Conservation (phyloP, 1,140 invertebrate genomes). For the Drosophila kepulauana region DNA sequence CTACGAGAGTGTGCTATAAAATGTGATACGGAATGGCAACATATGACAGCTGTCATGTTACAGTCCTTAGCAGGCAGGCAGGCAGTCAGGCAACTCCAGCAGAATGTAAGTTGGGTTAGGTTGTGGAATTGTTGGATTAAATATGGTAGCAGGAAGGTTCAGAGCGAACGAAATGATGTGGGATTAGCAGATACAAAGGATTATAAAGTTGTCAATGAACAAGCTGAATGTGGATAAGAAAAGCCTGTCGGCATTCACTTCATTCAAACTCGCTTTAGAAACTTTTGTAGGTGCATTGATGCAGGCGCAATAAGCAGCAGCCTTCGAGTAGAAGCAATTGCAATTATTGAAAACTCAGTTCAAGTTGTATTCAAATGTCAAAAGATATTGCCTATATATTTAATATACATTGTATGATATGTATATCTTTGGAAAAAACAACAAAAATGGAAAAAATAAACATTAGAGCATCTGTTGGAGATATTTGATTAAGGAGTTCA, state of each 20-base stretch:
- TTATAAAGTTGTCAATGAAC: constrained; percentile 77
- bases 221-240: constrained; percentile 52
- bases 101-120: constrained; percentile 78
- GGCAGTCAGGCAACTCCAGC: constrained; percentile 17
- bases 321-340: neutral
- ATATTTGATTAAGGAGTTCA: too few species aligned
- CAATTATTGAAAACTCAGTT: neutral
- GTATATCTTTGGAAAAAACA: too few species aligned
- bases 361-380: neutral
- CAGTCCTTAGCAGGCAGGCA: constrained; percentile 56
- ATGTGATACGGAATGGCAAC: constrained; percentile 65
- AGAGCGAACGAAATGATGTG: constrained; percentile 47
- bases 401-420: neutral
- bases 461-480: too few species aligned
- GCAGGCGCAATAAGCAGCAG: neutral
- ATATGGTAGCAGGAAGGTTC: constrained; percentile 5
- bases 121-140: constrained; percentile 76
- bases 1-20: constrained; percentile 47
- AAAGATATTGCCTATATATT: neutral
- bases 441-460: too few species aligned
- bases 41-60: constrained; percentile 81
- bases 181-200: constrained; percentile 70
- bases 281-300: constrained; percentile 5
- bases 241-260: constrained; percentile 44
- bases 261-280: constrained; percentile 21